Evolutionary conservation across 1,140 invertebrate genomes (phyloP).

Genomic region (Formica exsecta): DNA sequence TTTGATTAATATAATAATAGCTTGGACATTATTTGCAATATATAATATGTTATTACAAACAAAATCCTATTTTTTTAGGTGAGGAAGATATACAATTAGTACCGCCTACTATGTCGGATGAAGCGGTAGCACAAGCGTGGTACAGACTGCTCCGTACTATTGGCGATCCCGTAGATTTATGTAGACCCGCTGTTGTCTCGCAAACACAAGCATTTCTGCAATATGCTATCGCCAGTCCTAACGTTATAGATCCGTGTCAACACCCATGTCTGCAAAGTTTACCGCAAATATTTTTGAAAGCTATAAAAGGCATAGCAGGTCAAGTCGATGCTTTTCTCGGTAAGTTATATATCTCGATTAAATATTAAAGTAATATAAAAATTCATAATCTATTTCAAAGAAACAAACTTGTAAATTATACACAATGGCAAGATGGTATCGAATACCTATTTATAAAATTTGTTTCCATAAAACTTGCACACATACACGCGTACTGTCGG

Average conservation of each 20-base stretch:
- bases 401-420: slow-evolving; percentile 15
- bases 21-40: background rate
- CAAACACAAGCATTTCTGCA: slow-evolving; percentile 94
- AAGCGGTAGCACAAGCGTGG: slow-evolving; percentile 97
- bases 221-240: slow-evolving; percentile 90
- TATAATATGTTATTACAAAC: slow-evolving; percentile 28
- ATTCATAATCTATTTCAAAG: background rate
- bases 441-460: slow-evolving; percentile 27
- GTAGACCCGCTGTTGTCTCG: slow-evolving; percentile 94
- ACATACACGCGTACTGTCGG: slow-evolving; percentile 25
- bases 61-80: slow-evolving; percentile 85
- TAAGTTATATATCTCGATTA: slow-evolving; percentile 84
- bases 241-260: slow-evolving; percentile 94
- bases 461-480: slow-evolving; percentile 40
- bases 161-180: slow-evolving; percentile 97
- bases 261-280: slow-evolving; percentile 96
- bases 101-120: slow-evolving; percentile 93
- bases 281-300: slow-evolving; percentile 96
- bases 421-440: background rate
- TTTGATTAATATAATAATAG: background rate
- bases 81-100: slow-evolving; percentile 95
- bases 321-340: slow-evolving; percentile 98
- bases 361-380: background rate
- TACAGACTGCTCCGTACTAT: slow-evolving; percentile 97
- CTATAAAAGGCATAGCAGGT: slow-evolving; percentile 96